Evolutionary conservation across 1,140 invertebrate species (phyloP).

Genomic region (Meloidogyne exigua): DNA sequence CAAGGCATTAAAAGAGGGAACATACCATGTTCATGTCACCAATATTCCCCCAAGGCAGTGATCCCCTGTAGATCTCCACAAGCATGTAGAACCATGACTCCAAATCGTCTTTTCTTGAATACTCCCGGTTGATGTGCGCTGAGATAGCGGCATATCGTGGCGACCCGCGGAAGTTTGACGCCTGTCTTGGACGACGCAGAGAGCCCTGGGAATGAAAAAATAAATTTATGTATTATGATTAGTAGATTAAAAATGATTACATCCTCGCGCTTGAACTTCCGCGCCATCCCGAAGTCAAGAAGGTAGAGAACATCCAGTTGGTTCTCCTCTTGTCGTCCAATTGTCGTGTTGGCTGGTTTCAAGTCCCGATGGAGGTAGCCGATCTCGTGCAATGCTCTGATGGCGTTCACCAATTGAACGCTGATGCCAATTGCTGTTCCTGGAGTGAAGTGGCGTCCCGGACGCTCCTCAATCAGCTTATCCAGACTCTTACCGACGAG

Average conservation of each 20-base stretch:
- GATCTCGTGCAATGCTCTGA: conserved; percentile 44
- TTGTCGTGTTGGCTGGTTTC: conserved; percentile 47
- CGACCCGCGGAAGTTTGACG: conserved; percentile 54
- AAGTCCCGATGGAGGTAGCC: conserved; percentile 49
- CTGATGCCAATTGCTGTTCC: conserved; percentile 39
- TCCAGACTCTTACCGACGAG: background rate
- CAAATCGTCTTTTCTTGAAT: conserved; percentile 43
- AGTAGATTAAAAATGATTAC: too few species aligned
- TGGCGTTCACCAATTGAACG: conserved; percentile 46
- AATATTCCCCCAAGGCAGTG: conserved; percentile 49
- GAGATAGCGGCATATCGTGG: conserved; percentile 51
- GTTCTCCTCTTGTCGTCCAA: conserved; percentile 37
- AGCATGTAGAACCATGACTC: conserved; percentile 45
- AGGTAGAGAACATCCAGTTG: conserved; percentile 46
- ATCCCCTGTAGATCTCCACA: conserved; percentile 46
- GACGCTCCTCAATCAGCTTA: background rate
- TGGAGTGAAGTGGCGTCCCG: conserved; percentile 22
- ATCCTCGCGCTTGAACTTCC: conserved; percentile 36
- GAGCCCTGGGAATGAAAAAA: background rate
- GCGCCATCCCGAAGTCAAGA: conserved; percentile 49
- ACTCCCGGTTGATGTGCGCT: conserved; percentile 48
- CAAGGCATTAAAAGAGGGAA: background rate
- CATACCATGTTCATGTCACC: conserved; percentile 48
- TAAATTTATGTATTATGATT: too few species aligned
- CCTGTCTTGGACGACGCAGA: conserved; percentile 39